Conservation (phyloP, 35 echinoderm and acorn worm species). For the Heliocidaris tuberculata region DNA sequence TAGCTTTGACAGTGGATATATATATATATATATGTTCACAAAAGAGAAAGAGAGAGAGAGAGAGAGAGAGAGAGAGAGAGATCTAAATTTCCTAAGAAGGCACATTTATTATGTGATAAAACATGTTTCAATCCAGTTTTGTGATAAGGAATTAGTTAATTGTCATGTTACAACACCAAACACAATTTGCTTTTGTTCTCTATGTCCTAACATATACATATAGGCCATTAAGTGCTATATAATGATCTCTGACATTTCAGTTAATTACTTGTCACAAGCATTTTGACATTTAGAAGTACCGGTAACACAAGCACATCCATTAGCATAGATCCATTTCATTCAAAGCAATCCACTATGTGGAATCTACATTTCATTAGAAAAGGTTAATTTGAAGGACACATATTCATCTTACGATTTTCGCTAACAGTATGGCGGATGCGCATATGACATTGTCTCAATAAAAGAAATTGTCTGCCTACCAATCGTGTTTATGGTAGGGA, state of each 20-base stretch:
- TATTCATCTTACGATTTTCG: background rate
- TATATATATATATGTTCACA: no score
- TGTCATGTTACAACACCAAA: background rate
- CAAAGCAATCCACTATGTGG: background rate
- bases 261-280: background rate
- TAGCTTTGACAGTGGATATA: background rate
- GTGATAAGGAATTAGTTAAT: background rate
- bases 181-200: background rate
- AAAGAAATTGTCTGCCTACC: background rate
- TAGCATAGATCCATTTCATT: conserved; percentile 3
- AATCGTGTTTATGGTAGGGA: background rate
- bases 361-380: background rate
- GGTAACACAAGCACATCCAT: background rate
- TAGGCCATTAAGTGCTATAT: background rate
- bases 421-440: background rate
- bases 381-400: background rate
- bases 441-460: background rate
- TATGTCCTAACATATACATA: background rate
- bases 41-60: no score
- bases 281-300: background rate
- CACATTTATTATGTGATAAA: background rate
- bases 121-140: background rate
- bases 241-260: background rate
- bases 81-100: background rate
- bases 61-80: background rate